Evolutionary conservation across 2,888 invertebrate species (phyloP).

Genomic region (Autographa pulchrina): DNA sequence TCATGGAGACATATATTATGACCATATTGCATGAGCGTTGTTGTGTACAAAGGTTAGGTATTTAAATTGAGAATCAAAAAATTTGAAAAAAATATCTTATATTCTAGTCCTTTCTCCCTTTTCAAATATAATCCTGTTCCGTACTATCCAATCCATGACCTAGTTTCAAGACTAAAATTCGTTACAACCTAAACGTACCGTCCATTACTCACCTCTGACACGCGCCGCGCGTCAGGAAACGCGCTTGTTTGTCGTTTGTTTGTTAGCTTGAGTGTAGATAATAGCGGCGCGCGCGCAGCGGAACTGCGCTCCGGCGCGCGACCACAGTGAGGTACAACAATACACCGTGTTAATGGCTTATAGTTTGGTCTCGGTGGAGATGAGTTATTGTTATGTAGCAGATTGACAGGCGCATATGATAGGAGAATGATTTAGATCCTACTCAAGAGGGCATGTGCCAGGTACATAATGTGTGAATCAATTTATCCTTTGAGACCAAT

Average conservation of each 20-base stretch:
- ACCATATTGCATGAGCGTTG: no score
- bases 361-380: not conserved
- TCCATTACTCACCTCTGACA: not conserved
- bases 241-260: conserved; percentile 30
- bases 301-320: conserved; percentile 47
- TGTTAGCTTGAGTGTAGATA: conserved; percentile 38
- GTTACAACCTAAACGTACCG: not conserved
- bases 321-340: conserved; percentile 16
- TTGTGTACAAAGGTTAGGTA: no score
- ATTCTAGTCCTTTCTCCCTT: no score
- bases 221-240: conserved; percentile 47
- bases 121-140: no score
- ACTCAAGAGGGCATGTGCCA: not conserved
- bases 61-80: no score
- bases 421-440: not conserved
- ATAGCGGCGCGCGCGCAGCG: conserved; percentile 50
- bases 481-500: no score
- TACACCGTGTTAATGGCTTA: not conserved
- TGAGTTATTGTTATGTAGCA: not conserved
- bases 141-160: no score
- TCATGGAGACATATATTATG: no score
- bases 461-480: no score
- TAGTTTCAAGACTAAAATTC: no score
- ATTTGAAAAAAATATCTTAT: no score
- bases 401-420: not conserved